phyloP scores from a whole-genome alignment of 2,113 vertebrate genomes.

The Gymnorhina tibicen region DNA sequence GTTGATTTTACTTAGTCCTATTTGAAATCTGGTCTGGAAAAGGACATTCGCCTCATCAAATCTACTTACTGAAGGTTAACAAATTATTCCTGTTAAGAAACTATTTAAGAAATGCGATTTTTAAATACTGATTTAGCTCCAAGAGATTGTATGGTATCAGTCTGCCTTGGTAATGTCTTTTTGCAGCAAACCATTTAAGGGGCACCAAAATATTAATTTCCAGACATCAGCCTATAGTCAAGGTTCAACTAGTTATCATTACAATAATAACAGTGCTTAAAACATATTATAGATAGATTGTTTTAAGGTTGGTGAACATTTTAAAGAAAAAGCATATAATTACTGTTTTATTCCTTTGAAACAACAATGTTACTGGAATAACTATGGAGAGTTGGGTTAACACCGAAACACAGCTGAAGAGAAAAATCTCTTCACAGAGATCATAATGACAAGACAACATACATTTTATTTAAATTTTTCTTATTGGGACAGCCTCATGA shows the following conservation, averaged over 20 bases:
- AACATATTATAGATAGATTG: neutral
- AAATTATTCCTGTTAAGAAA: conserved; percentile 46
- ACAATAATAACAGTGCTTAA: neutral
- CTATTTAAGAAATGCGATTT: conserved; percentile 23
- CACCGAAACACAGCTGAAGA: neutral
- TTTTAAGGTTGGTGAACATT: neutral
- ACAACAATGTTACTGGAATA: neutral
- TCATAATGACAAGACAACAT: neutral
- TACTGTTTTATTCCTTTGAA: neutral
- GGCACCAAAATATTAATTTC: neutral
- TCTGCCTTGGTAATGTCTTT: neutral
- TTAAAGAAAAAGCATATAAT: neutral
- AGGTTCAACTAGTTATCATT: neutral
- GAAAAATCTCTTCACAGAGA: neutral
- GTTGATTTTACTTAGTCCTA: conserved; percentile 31
- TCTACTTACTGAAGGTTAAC: conserved; percentile 37
- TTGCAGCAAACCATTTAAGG: neutral
- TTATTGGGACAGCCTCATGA: neutral
- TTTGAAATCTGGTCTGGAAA: conserved; percentile 43
- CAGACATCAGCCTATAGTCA: neutral
- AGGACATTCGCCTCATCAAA: conserved; percentile 36
- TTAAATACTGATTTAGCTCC: conserved; percentile 23
- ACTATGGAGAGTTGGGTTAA: neutral
- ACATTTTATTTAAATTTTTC: conserved; percentile 9
- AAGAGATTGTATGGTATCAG: neutral